phyloP scores from a whole-genome alignment of 2,797 vertebrate genomes.

The Gallinago stenura region DNA sequence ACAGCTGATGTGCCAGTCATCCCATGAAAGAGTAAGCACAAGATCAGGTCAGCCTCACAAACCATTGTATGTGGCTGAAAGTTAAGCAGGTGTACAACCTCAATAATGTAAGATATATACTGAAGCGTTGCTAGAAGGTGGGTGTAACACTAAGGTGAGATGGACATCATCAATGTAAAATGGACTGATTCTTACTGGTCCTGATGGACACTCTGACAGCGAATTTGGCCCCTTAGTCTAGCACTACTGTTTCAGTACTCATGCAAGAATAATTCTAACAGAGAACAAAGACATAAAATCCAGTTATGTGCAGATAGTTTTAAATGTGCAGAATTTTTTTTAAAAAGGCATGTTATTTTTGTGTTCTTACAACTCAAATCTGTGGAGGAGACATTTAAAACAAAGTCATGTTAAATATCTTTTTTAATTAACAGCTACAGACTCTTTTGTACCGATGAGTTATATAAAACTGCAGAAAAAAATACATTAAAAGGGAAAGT shows the following conservation, averaged over 20 bases:
- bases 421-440: conserved; percentile 16
- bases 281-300: neutral
- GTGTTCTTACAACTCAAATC: neutral
- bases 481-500: neutral
- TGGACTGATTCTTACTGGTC: neutral
- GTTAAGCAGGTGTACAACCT: neutral
- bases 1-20: neutral
- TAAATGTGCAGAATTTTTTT: neutral
- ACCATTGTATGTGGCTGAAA: neutral
- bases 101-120: neutral
- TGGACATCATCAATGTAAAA: neutral
- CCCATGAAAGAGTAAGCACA: neutral
- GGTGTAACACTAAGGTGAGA: neutral
- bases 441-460: neutral
- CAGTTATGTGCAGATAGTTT: neutral
- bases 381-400: neutral
- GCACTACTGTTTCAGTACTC: neutral
- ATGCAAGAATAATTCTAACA: neutral
- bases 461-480: neutral
- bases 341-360: neutral
- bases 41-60: neutral
- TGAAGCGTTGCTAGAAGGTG: neutral
- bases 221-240: neutral
- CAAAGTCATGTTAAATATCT: neutral
- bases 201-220: neutral